Conservation (phyloP, 2,888 invertebrate species). For the Ophioninae sp. region DNA sequence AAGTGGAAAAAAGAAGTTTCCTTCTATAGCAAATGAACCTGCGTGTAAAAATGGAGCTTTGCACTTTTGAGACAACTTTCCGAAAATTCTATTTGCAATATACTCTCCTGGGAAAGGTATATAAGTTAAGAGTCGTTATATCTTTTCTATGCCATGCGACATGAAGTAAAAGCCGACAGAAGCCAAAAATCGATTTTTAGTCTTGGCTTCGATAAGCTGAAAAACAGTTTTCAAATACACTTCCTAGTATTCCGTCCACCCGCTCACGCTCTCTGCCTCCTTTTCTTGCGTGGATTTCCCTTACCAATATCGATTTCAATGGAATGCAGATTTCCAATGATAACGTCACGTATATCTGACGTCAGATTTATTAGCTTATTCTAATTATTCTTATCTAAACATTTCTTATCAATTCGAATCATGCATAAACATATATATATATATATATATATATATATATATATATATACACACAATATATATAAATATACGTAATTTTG, state of each 20-base stretch:
- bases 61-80: not conserved
- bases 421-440: not conserved
- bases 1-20: too few relatives aligned
- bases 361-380: not conserved
- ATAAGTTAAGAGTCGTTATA: not conserved
- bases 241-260: too few relatives aligned
- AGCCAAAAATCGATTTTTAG: too few relatives aligned
- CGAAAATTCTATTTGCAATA: not conserved
- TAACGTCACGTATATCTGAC: not conserved
- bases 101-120: not conserved
- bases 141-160: not conserved
- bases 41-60: not conserved
- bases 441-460: not conserved
- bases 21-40: too few relatives aligned
- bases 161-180: not conserved
- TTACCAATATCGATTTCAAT: too few relatives aligned
- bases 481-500: not conserved
- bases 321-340: too few relatives aligned
- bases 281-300: too few relatives aligned
- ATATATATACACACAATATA: too few relatives aligned
- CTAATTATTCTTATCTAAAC: not conserved
- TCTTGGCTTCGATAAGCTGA: too few relatives aligned
- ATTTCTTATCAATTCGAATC: not conserved
- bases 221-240: too few relatives aligned
- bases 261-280: too few relatives aligned